Conservation (phyloP, 2,888 invertebrate species). For the Chydorus sphaericus region DNA sequence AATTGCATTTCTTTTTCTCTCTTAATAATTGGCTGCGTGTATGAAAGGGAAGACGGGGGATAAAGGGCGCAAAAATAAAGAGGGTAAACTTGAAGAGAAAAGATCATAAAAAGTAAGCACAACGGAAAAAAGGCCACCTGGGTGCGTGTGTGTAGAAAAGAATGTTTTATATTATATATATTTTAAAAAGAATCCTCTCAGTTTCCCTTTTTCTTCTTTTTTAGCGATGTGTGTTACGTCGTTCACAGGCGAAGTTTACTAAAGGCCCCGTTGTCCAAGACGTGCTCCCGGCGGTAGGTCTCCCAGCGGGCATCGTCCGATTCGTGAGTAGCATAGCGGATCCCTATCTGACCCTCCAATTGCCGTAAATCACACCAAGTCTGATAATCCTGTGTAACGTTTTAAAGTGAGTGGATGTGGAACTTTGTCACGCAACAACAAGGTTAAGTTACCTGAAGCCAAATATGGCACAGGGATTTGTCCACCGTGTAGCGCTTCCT, state of each 20-base stretch:
- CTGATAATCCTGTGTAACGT: constrained; percentile 55
- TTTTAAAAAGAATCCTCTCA: no score
- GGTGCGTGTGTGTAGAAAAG: no score
- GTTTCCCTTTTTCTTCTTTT: background rate
- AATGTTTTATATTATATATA: no score
- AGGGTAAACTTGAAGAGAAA: no score
- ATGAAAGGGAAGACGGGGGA: no score
- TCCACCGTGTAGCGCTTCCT: constrained; percentile 90
- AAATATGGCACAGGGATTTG: constrained; percentile 84
- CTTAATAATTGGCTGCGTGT: no score
- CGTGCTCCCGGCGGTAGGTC: constrained; percentile 34
- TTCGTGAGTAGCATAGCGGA: constrained; percentile 77
- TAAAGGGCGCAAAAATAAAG: no score
- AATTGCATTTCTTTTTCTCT: no score
- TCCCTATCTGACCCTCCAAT: constrained; percentile 62
- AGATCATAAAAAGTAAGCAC: no score
- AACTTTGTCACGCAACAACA: no score
- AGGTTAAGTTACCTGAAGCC: constrained; percentile 72
- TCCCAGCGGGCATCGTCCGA: constrained; percentile 87
- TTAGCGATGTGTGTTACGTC: no score
- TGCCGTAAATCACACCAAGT: constrained; percentile 89
- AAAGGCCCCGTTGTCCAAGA: constrained; percentile 18
- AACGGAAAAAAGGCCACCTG: no score
- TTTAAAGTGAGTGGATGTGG: background rate
- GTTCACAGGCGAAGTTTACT: background rate